Evolutionary conservation across 1,140 invertebrate species (phyloP), one percentile per base, ranked within the genome.

Genomic region (Cataglyphis hispanica): DNA sequence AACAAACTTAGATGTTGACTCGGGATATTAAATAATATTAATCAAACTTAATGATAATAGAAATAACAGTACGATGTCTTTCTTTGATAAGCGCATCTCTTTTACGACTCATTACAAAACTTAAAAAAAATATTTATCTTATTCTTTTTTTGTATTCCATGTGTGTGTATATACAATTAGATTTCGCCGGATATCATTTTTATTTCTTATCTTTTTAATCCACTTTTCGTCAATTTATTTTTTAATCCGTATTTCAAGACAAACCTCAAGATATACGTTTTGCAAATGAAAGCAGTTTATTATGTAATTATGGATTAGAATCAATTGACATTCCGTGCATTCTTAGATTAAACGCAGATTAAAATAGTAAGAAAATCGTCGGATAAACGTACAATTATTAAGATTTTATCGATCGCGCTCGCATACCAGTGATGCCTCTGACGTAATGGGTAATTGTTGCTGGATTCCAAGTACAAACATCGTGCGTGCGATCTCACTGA

Each of bases 371-470:
- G 13, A 43, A 16, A 70, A 43, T 31, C 31, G 13, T 50, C 16
- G 46, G 46, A 50, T 50, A 83, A 8, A 3, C n/a, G n/a, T 13
- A 16, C 25, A n/a, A 31, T 81, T 60, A 31, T 19, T 31, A n/a
- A 72, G 53, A 74, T 74, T 72, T 83, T 74, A 83, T 83, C 37
- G 67, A 72, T 72, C 37, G 37, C 25, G 11, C 2, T 81, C 50
- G 25, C 67, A 74, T 72, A 58, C 78, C n/a, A 22, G 10, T 19
- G 25, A 60, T 46, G 43, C 43, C 4, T 22, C 19, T 83, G 66
- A 83, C 11, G 66, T 67, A 81, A 80, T 27, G 10, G 19, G 34
- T 37, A 70, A 81, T 81, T 81, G 53, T 83, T 60, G 40, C 27
- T 81, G 64, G 77, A 70, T 81, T 27, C 56, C 67, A 72, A 27